Evolutionary conservation across 2,113 vertebrate genomes (phyloP).

Genomic region (Myotis brandtii): DNA sequence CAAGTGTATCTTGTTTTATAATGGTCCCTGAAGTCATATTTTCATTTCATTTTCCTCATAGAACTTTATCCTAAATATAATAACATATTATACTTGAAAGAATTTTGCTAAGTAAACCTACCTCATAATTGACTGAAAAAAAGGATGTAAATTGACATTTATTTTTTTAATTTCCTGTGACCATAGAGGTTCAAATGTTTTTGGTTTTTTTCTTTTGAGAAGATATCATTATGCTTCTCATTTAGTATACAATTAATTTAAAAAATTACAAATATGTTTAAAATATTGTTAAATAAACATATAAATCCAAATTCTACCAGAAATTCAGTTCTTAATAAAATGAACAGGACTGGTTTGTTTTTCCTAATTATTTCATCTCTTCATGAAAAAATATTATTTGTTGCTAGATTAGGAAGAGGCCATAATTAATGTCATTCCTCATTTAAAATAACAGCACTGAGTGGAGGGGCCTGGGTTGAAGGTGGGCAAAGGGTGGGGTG

Average conservation of each 20-base stretch:
- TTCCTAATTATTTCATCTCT: background rate
- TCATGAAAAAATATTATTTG: background rate
- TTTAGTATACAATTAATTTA: background rate
- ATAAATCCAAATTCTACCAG: background rate
- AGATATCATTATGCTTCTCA: background rate
- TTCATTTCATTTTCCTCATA: background rate
- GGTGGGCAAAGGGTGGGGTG: too few species aligned
- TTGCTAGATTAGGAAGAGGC: background rate
- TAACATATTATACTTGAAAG: background rate
- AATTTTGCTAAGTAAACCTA: background rate
- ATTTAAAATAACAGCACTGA: background rate
- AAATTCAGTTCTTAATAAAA: background rate
- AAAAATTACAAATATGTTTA: conserved; percentile 7
- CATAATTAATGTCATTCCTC: background rate
- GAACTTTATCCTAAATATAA: background rate
- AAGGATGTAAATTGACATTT: background rate
- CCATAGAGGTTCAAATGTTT: background rate
- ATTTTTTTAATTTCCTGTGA: background rate
- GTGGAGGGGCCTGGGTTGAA: background rate
- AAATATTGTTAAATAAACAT: conserved; percentile 6
- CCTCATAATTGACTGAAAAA: background rate
- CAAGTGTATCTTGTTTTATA: background rate
- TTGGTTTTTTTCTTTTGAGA: background rate
- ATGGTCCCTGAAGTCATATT: background rate
- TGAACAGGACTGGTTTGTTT: background rate